Evolutionary conservation across 2,113 vertebrate species (phyloP).

Genomic region (Sciurus niger): DNA sequence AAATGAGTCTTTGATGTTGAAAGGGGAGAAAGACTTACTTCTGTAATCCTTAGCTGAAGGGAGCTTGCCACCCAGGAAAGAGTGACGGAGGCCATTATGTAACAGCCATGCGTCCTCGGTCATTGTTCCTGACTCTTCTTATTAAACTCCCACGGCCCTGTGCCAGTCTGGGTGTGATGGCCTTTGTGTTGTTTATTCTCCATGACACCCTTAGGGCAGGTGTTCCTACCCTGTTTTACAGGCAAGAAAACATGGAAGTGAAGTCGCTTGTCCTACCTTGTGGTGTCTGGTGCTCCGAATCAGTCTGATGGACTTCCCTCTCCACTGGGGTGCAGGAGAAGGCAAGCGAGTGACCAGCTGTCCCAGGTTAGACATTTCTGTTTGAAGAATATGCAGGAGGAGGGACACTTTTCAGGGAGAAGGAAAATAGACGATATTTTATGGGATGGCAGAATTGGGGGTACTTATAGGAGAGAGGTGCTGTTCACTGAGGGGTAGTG

Average conservation of each 20-base stretch:
- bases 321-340: background rate
- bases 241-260: background rate
- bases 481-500: background rate
- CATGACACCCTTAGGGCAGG: background rate
- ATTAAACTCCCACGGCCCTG: background rate
- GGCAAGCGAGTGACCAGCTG: background rate
- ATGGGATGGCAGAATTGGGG: background rate
- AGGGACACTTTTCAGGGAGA: background rate
- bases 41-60: background rate
- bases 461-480: background rate
- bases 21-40: conserved; percentile 5
- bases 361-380: background rate
- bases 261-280: background rate
- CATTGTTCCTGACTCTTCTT: background rate
- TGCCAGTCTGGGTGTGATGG: background rate
- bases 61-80: background rate
- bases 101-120: background rate
- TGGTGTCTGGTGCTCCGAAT: background rate
- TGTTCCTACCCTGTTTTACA: background rate
- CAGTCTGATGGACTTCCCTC: background rate
- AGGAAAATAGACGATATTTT: background rate
- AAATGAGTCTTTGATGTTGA: background rate
- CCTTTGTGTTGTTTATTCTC: background rate
- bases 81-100: background rate
- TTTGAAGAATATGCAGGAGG: background rate